These are phyloP conservation scores for Teleiodes luculella DNA, from an alignment of 2,888 invertebrate species.

Conservation along the genomic window DNA sequence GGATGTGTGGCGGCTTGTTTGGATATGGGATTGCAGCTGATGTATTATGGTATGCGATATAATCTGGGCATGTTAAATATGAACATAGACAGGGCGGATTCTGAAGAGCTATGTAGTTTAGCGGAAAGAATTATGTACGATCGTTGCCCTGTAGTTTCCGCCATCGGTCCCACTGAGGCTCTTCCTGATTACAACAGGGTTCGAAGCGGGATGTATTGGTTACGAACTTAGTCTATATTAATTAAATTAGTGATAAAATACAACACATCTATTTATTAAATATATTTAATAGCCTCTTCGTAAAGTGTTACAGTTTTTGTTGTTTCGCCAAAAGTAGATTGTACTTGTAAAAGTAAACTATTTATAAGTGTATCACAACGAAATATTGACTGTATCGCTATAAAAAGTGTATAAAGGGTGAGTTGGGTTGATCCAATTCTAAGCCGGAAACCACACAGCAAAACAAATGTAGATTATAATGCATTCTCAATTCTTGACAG, in stretches of 20 bases:
- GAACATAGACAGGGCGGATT: conserved; percentile 78
- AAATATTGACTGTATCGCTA: too few species aligned
- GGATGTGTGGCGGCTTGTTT: conserved; percentile 47
- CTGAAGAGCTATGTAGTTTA: not conserved
- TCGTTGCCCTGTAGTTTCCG: conserved; percentile 60
- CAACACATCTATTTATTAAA: too few species aligned
- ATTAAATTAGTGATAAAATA: not conserved
- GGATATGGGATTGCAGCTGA: conserved; percentile 95
- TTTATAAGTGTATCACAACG: too few species aligned
- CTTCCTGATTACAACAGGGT: conserved; percentile 59
- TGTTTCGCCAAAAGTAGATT: too few species aligned
- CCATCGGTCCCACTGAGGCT: conserved; percentile 61
- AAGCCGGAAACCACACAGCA: not conserved
- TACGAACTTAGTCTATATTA: conserved; percentile 28
- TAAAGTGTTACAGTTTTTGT: too few species aligned
- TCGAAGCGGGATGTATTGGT: conserved; percentile 55
- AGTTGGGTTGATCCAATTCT: too few species aligned
- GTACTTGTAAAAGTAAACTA: too few species aligned
- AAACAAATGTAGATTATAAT: too few species aligned
- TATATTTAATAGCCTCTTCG: too few species aligned
- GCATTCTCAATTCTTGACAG: not conserved
- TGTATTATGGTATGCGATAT: conserved; percentile 92
- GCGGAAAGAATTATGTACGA: conserved; percentile 45
- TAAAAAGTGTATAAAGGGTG: too few species aligned
- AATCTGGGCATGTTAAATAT: conserved; percentile 91